Percentiles rank a stretch among this genome's conserved stretches.
These are phyloP conservation scores for Heliornis fulica DNA, from an alignment of 2,113 vertebrate genomes.

Conservation along the genomic window DNA sequence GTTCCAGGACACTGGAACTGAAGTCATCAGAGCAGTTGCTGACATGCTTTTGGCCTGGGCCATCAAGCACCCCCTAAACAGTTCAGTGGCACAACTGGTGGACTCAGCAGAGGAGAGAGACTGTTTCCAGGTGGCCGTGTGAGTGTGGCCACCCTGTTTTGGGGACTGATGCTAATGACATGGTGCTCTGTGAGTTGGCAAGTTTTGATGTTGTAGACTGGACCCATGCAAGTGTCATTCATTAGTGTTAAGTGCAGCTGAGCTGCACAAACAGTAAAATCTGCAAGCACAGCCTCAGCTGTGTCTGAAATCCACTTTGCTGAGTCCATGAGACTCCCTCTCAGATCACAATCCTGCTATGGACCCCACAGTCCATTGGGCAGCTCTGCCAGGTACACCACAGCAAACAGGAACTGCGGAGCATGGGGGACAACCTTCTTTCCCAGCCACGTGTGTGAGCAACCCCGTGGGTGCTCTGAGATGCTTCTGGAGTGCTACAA, in stretches of 20 bases:
- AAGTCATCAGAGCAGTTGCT: neutral
- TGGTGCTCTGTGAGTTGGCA: neutral
- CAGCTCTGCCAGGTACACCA: no score
- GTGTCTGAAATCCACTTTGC: neutral
- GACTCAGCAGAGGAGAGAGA: neutral
- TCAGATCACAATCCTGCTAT: neutral
- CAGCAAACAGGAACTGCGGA: neutral
- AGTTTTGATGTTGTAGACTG: neutral
- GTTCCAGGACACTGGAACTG: neutral
- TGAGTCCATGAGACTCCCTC: neutral
- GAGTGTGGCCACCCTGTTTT: slow-evolving; percentile 11
- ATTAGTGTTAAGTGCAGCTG: neutral
- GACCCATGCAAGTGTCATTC: slow-evolving; percentile 29
- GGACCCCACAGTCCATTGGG: neutral
- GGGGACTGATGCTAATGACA: neutral
- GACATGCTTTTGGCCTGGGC: slow-evolving; percentile 33
- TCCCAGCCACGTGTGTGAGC: fast-evolving
- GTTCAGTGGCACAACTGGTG: neutral
- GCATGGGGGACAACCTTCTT: neutral
- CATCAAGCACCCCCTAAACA: neutral
- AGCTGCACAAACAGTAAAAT: neutral
- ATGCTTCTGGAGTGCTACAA: neutral
- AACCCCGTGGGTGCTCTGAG: neutral
- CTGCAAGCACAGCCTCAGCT: neutral
- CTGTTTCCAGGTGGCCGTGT: neutral